phyloP scores from a whole-genome alignment of 2,113 vertebrate species.

The Catharus bicknelli region DNA sequence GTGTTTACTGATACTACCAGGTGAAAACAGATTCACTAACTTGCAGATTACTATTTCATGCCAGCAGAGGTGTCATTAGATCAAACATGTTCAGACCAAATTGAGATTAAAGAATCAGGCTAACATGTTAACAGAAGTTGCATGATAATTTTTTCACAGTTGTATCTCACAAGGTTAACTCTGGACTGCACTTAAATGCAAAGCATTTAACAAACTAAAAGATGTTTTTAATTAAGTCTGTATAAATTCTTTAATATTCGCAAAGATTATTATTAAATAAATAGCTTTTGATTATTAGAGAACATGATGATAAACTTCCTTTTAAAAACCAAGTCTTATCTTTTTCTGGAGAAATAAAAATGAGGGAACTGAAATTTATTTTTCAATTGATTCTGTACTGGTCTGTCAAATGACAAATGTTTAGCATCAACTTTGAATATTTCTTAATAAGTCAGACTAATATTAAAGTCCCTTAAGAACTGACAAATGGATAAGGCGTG shows the following conservation, averaged over 20 bases:
- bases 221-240: background rate
- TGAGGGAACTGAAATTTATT: background rate
- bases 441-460: background rate
- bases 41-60: background rate
- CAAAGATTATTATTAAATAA: background rate
- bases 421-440: background rate
- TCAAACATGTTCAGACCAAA: background rate
- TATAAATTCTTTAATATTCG: background rate
- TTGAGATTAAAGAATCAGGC: background rate
- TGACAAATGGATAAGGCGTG: rapidly evolving
- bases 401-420: background rate
- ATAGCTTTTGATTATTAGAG: background rate
- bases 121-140: background rate
- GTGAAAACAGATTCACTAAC: background rate
- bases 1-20: background rate
- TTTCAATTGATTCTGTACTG: background rate
- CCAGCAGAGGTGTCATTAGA: background rate
- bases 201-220: background rate
- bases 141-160: background rate
- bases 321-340: background rate
- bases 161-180: background rate
- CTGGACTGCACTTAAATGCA: background rate
- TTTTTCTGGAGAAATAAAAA: background rate
- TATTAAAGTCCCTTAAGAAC: background rate
- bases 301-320: background rate